Conservation (phyloP, 1,140 invertebrate genomes). For the Drosophila sechellia region DNA sequence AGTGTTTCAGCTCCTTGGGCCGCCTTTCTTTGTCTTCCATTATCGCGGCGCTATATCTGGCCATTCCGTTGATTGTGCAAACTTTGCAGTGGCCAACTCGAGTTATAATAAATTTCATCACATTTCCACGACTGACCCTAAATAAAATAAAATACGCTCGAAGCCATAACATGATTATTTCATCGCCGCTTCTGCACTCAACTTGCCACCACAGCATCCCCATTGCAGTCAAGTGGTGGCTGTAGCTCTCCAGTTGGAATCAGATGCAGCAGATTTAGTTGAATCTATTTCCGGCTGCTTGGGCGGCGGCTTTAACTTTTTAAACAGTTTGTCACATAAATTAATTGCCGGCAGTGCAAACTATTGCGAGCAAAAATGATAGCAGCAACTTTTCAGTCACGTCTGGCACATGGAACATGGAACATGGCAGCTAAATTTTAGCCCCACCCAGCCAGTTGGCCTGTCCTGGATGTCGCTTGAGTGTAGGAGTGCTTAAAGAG, state of each 20-base stretch:
- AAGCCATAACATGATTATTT: constrained; percentile 64
- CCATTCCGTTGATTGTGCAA: constrained; percentile 61
- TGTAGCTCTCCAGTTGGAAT: constrained; percentile 32
- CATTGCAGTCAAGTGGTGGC: constrained; percentile 27
- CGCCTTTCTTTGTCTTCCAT: constrained; percentile 63
- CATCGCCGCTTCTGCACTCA: constrained; percentile 32
- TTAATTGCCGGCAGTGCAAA: constrained; percentile 52
- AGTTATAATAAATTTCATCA: constrained; percentile 76
- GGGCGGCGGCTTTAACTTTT: constrained; percentile 51
- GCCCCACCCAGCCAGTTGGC: not conserved
- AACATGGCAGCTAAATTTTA: constrained; percentile 19
- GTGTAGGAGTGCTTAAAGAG: not conserved
- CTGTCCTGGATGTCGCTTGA: not conserved
- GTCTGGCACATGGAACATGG: constrained; percentile 52
- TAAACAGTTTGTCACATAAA: constrained; percentile 61
- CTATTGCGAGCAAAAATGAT: constrained; percentile 54
- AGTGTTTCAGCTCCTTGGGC: constrained; percentile 25
- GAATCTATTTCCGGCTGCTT: constrained; percentile 38
- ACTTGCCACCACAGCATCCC: constrained; percentile 26
- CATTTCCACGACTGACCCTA: constrained; percentile 42
- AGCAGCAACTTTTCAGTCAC: constrained; percentile 64
- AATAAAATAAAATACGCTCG: constrained; percentile 30
- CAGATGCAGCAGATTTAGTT: constrained; percentile 28
- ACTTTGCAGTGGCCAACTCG: constrained; percentile 62
- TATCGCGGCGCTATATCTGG: constrained; percentile 58